Evolutionary conservation across 2,888 invertebrate genomes (phyloP).

Genomic region (Crioceris asparagi): DNA sequence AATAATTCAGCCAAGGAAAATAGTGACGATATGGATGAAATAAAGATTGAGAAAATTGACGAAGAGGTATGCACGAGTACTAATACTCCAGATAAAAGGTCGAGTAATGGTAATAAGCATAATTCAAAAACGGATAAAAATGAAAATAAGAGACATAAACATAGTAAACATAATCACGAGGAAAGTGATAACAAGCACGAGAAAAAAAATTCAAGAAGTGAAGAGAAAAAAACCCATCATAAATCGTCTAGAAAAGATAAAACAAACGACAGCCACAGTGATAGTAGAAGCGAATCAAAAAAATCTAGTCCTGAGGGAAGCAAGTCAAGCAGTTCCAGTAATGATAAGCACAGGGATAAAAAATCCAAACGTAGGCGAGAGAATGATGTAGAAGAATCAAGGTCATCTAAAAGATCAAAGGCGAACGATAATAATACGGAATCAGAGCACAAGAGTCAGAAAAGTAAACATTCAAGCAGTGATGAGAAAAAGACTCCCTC

Average conservation of each 20-base stretch:
- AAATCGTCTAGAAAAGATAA: no score
- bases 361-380: no score
- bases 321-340: no score
- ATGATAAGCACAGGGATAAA: no score
- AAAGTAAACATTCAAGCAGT: constrained; percentile 18
- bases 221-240: no score
- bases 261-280: no score
- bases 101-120: constrained; percentile 5
- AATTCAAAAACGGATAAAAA: constrained; percentile 7
- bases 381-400: no score
- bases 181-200: constrained; percentile 1
- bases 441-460: no score
- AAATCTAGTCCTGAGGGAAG: no score
- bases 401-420: no score
- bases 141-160: constrained; percentile 3
- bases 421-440: no score
- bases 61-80: neutral
- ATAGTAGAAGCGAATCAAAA: no score
- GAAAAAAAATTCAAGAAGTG: neutral
- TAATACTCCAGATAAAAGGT: neutral
- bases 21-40: constrained; percentile 13
- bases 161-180: constrained; percentile 5
- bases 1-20: constrained; percentile 16
- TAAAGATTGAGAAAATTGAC: neutral
- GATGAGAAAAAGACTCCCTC: constrained; percentile 20